phyloP scores from a whole-genome alignment of 1,140 invertebrate genomes.

The Bathynomus jamesi region DNA sequence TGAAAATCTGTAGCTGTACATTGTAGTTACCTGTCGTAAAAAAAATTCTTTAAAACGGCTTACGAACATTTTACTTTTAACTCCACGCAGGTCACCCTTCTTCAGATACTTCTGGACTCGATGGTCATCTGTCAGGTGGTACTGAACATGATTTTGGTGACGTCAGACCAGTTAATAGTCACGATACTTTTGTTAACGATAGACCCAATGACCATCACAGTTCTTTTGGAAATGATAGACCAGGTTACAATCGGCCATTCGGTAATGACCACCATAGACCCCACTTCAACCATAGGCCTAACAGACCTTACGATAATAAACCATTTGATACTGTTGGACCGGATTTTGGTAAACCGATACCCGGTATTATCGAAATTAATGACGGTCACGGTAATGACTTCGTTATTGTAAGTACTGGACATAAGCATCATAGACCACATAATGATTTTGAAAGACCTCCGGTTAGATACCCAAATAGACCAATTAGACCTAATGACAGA shows the following conservation, averaged over 20 bases:
- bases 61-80: neutral
- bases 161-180: neutral
- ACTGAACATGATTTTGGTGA: neutral
- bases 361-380: neutral
- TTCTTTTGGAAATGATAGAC: neutral
- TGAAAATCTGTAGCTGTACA: no score
- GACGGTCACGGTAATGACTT: neutral
- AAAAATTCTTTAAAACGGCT: no score
- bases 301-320: neutral
- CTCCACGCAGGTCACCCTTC: neutral
- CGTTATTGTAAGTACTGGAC: neutral
- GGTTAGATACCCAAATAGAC: neutral
- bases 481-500: neutral
- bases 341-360: neutral
- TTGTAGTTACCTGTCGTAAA: no score
- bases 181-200: neutral
- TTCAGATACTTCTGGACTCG: neutral
- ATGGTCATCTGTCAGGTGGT: neutral
- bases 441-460: neutral
- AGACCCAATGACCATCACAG: neutral
- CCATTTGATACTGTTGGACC: neutral
- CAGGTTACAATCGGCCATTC: neutral
- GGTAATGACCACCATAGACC: neutral
- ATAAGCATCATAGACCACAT: neutral
- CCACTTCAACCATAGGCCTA: neutral